A percentile compares a stretch with the other conserved stretches of the same genome.
Evolutionary conservation across 2,888 invertebrate genomes (phyloP).

Genomic region (Drosophila koepferae): DNA sequence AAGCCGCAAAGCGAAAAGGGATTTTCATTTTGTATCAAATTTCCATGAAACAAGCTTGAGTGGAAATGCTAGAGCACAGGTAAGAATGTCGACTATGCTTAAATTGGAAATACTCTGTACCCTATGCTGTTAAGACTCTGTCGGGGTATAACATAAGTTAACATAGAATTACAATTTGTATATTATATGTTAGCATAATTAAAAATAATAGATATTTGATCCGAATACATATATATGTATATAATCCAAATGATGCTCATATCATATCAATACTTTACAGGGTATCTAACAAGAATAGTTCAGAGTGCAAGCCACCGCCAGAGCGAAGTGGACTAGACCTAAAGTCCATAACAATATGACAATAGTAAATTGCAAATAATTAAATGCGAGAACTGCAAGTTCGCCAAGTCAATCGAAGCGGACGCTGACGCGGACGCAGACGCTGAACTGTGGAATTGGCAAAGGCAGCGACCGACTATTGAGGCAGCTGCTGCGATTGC

Average conservation of each 20-base stretch:
- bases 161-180: background rate
- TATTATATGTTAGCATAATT: background rate
- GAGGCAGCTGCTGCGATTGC: constrained; percentile 32
- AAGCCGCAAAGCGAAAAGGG: constrained; percentile 64
- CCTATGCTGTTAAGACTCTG: background rate
- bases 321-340: background rate
- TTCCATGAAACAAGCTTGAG: constrained; percentile 39
- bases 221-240: background rate
- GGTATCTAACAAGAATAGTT: constrained; percentile 7
- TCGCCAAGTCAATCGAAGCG: constrained; percentile 41
- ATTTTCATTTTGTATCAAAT: constrained; percentile 60
- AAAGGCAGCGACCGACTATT: constrained; percentile 29
- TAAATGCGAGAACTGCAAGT: constrained; percentile 45
- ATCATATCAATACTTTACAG: background rate
- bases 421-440: constrained; percentile 14
- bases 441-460: constrained; percentile 39
- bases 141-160: background rate
- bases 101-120: background rate
- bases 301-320: constrained; percentile 31
- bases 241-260: background rate
- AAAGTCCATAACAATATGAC: constrained; percentile 44
- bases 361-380: constrained; percentile 68
- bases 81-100: background rate
- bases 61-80: constrained; percentile 8
- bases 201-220: no score